Conservation (phyloP, 2,113 vertebrate genomes). For the Pycnonotus jocosus region DNA sequence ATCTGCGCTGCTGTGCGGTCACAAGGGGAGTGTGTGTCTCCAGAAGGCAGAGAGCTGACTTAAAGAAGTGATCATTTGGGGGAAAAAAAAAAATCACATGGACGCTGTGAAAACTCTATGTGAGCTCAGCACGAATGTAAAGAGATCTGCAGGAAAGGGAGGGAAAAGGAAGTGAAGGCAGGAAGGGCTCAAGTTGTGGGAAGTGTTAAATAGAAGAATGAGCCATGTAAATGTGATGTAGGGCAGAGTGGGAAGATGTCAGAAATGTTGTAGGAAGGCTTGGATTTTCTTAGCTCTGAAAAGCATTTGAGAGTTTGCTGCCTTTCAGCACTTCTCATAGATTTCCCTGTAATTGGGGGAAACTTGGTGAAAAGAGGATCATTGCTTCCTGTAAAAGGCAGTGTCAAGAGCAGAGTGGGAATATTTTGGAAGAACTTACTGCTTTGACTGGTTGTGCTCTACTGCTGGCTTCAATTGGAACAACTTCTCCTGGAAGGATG, state of each 20-base stretch:
- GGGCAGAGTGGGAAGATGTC: conserved; percentile 33
- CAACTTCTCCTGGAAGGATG: not conserved
- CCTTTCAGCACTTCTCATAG: not conserved
- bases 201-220: conserved; percentile 38
- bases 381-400: not conserved
- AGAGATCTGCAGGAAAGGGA: not conserved
- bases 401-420: not conserved
- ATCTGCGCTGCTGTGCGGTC: not conserved
- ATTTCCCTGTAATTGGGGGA: not conserved
- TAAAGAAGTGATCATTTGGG: not conserved
- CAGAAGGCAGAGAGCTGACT: not conserved
- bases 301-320: not conserved
- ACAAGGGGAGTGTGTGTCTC: not conserved
- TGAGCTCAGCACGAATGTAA: not conserved
- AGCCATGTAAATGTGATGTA: conserved; percentile 23
- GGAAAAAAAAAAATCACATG: not conserved
- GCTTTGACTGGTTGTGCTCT: not conserved
- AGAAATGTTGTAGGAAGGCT: conserved; percentile 24
- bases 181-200: conserved; percentile 22
- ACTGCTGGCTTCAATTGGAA: not conserved
- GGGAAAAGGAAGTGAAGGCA: conserved; percentile 2
- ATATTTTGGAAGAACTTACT: not conserved
- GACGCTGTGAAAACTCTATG: accelerated
- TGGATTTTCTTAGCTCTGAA: conserved; percentile 30
- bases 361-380: not conserved